Percentiles rank a stretch among this genome's conserved stretches.
Conservation (phyloP, 2,113 vertebrate genomes). For the Mobula hypostoma region DNA sequence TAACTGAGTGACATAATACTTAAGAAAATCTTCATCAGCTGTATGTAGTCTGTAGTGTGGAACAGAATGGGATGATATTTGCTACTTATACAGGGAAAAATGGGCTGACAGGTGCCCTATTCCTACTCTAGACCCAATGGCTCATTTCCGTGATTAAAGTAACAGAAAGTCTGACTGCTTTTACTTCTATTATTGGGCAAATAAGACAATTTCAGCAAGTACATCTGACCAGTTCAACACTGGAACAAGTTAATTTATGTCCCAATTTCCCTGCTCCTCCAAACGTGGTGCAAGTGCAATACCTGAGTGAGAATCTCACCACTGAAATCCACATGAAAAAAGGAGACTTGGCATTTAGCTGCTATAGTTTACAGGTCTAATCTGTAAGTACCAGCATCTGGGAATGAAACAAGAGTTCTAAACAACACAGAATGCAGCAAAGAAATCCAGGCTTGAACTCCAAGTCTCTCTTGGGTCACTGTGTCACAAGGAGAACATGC, state of each 20-base stretch:
- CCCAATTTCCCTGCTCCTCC: neutral
- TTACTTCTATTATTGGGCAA: neutral
- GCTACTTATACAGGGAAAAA: neutral
- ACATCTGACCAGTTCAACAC: neutral
- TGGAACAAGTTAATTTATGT: neutral
- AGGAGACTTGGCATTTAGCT: neutral
- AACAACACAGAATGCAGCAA: neutral
- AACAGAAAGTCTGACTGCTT: neutral
- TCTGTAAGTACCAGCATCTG: neutral
- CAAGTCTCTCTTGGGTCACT: neutral
- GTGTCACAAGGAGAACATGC: neutral
- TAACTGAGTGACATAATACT: conserved; percentile 16
- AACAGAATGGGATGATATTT: neutral
- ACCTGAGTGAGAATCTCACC: too few relatives aligned
- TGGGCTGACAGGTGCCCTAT: neutral
- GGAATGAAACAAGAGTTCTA: neutral
- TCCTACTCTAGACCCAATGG: neutral
- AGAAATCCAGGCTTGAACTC: neutral
- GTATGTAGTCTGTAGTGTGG: too few relatives aligned
- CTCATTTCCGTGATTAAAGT: neutral
- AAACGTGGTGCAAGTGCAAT: neutral
- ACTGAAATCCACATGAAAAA: neutral
- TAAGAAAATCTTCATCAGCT: neutral
- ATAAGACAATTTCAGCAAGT: neutral
- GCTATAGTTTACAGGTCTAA: neutral